Evolutionary conservation across 2,888 invertebrate species (phyloP).

Genomic region (Melieria picta): DNA sequence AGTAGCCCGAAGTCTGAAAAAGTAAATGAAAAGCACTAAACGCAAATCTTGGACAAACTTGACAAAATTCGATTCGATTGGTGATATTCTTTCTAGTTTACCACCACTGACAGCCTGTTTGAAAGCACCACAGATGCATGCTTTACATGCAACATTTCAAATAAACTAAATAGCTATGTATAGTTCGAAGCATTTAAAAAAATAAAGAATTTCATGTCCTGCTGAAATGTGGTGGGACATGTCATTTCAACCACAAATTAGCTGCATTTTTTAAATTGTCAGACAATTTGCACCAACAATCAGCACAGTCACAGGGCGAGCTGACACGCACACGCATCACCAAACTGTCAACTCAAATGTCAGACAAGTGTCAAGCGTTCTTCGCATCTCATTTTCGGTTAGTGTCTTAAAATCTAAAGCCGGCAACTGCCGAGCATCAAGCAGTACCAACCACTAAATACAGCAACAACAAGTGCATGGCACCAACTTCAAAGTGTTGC

Average conservation of each 20-base stretch:
- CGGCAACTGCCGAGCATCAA: neutral
- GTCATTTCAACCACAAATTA: constrained; percentile 43
- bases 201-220: too few species aligned
- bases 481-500: constrained; percentile 40
- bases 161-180: too few species aligned
- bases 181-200: too few species aligned
- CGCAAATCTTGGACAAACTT: too few species aligned
- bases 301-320: neutral
- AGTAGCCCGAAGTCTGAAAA: too few species aligned
- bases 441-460: neutral
- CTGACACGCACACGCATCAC: constrained; percentile 22
- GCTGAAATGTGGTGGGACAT: constrained; percentile 24
- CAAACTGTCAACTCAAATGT: constrained; percentile 40
- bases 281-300: neutral
- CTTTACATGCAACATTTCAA: too few species aligned
- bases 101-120: too few species aligned
- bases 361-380: constrained; percentile 43
- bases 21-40: too few species aligned
- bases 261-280: constrained; percentile 37
- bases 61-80: too few species aligned
- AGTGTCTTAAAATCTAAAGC: neutral
- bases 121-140: too few species aligned
- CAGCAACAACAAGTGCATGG: constrained; percentile 22
- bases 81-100: too few species aligned
- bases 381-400: constrained; percentile 18